Base-by-base conservation (phyloP, 2,888 invertebrate genomes). In the Lucinisca nassula region DNA sequence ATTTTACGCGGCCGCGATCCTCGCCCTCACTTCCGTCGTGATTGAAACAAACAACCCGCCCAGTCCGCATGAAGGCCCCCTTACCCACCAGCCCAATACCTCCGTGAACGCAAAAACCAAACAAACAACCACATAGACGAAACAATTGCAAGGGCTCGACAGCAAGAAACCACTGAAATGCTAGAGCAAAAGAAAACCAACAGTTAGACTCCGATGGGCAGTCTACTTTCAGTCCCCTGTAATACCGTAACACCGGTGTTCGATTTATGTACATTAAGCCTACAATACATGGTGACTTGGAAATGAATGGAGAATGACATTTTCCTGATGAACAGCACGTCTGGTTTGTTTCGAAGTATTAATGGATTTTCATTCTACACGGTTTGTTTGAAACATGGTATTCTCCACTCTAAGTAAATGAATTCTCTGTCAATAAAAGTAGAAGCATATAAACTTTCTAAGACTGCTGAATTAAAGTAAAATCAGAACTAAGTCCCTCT, bases 241-340 rank as follows among this genome's bases (percentile, higher is more conserved):
- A 24, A 10, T 58, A 30, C 37, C n/a, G n/a, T n/a, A n/a, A n/a
- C n/a, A n/a, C n/a, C n/a, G n/a, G n/a, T 30, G 81, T 81, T 27
- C 81, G 40, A 12, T 35, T 37, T 24, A 81, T 74, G 58, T 81
- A 81, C 37, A 58, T 74, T n/a, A 67, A 30, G 4, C 8, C 3
- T 3, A 67, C 67, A 24, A 67, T 37, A 67, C 67, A 67, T 8
- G 27, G 4, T 27, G 14, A 35, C 14, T 21, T 32, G 37, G 27
- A 37, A 35, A 27, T 67, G 32, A 6, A 17, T 37, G 6, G 10
- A 67, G 27, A 8, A 67, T 37, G 4, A 67, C 27, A 4, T 8
- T 8, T 27, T 27, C 67, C 27, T 67, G 67, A 27, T 67, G 67
- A 3, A 6, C 14, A 27, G 27, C 67, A 67, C 27, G 67, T 27